Percentiles rank a stretch among this genome's conserved stretches.
Evolutionary conservation across 2,113 vertebrate genomes (phyloP).

Genomic region (Varanus salvator): DNA sequence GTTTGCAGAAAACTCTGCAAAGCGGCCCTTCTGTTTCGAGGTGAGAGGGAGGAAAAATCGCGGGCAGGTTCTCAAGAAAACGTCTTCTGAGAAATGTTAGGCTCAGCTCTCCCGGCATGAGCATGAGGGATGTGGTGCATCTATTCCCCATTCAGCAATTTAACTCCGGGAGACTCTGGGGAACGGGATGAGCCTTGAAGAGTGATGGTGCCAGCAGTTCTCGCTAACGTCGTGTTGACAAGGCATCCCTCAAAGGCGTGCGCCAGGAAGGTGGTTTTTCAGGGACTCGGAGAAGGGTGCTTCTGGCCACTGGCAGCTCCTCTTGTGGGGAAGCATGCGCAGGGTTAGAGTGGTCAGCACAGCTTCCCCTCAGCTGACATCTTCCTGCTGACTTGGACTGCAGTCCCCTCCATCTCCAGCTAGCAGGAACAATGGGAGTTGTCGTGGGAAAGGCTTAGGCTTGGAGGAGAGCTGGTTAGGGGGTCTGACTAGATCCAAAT

Average conservation of each 20-base stretch:
- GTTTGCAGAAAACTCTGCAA: too few relatives aligned
- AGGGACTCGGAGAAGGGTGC: neutral
- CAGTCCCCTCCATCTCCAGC: too few relatives aligned
- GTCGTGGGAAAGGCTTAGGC: neutral
- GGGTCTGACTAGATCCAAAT: too few relatives aligned
- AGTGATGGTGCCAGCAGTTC: neutral
- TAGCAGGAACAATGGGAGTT: neutral
- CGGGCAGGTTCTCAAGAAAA: too few relatives aligned
- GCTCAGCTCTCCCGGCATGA: too few relatives aligned
- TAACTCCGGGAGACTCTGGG: neutral
- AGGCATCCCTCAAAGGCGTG: neutral
- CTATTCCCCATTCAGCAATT: neutral
- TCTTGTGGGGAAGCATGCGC: too few relatives aligned
- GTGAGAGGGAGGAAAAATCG: too few relatives aligned
- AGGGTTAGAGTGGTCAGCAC: too few relatives aligned
- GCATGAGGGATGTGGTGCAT: neutral
- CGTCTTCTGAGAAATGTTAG: too few relatives aligned
- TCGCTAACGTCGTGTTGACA: neutral
- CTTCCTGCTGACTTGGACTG: too few relatives aligned
- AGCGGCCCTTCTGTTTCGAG: too few relatives aligned
- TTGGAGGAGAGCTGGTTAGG: neutral
- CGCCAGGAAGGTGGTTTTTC: neutral
- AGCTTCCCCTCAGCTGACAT: neutral
- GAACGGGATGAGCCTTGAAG: neutral
- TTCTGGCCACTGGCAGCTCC: too few relatives aligned